Conservation (phyloP, 2,797 vertebrate species). For the Lepus townsendii region DNA sequence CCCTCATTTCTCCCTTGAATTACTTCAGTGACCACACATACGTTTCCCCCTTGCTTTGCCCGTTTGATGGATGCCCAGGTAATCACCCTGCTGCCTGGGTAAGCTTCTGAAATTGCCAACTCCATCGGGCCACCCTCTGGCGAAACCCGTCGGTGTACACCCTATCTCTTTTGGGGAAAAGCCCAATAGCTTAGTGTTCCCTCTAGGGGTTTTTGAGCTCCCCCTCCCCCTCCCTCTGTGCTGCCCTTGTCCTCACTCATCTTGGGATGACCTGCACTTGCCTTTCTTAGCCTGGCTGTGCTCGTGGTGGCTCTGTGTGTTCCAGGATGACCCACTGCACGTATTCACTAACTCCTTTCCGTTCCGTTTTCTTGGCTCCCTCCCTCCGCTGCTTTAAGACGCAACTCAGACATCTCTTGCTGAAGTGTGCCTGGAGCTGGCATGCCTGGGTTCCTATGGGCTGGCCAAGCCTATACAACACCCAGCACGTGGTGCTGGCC, state of each 20-base stretch:
- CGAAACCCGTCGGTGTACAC: neutral
- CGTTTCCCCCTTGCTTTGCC: neutral
- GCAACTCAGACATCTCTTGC: neutral
- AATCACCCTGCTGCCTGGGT: neutral
- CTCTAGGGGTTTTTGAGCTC: neutral
- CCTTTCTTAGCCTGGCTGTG: neutral
- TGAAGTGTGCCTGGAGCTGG: neutral
- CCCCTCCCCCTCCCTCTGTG: fast-evolving
- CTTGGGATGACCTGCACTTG: neutral
- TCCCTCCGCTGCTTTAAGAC: neutral
- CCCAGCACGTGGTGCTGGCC: neutral
- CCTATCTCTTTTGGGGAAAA: neutral
- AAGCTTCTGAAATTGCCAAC: neutral
- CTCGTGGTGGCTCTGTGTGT: neutral
- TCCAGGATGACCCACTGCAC: neutral
- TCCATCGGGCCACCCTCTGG: neutral
- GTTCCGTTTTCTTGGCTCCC: neutral
- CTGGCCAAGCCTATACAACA: no score
- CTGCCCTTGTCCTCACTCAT: fast-evolving
- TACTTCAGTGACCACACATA: neutral
- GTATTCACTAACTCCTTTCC: neutral
- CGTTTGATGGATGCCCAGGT: neutral
- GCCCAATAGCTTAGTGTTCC: neutral
- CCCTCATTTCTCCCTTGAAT: neutral
- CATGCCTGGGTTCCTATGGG: neutral